Conservation (phyloP, 2,888 invertebrate species). For the Ormyrus nitidulus region DNA sequence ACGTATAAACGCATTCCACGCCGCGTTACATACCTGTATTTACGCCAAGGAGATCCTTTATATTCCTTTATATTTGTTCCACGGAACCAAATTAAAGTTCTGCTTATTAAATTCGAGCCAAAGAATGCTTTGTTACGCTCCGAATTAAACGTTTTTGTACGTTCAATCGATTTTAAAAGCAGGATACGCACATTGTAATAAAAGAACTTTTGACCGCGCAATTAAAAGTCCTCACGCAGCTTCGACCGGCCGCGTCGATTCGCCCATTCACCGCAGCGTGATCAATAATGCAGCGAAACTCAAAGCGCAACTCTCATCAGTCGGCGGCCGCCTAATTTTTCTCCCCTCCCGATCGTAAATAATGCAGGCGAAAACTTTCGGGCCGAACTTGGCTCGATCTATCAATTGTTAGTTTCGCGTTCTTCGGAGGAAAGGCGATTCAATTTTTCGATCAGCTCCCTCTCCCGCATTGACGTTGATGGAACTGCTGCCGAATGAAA, state of each 20-base stretch:
- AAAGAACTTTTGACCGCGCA: not conserved
- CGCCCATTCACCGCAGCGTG: not conserved
- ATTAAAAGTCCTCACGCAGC: constrained; percentile 3
- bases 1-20: too few relatives aligned
- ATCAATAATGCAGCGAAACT: not conserved
- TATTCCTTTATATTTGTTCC: too few relatives aligned
- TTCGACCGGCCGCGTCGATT: too few relatives aligned
- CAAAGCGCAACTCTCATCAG: not conserved
- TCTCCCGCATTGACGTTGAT: constrained; percentile 38
- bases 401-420: constrained; percentile 41
- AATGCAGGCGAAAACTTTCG: constrained; percentile 13
- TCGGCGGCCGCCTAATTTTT: constrained; percentile 21
- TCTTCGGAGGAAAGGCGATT: constrained; percentile 26
- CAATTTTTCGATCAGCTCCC: constrained; percentile 34
- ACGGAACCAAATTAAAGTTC: too few relatives aligned
- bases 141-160: too few relatives aligned
- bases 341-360: constrained; percentile 8
- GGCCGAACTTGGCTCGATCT: constrained; percentile 16
- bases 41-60: too few relatives aligned
- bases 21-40: too few relatives aligned
- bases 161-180: too few relatives aligned
- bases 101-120: too few relatives aligned
- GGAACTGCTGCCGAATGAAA: constrained; percentile 46
- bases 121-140: too few relatives aligned
- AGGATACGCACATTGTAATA: not conserved